Conservation (phyloP, 2,888 invertebrate species). For the Tenthredo amoena region DNA sequence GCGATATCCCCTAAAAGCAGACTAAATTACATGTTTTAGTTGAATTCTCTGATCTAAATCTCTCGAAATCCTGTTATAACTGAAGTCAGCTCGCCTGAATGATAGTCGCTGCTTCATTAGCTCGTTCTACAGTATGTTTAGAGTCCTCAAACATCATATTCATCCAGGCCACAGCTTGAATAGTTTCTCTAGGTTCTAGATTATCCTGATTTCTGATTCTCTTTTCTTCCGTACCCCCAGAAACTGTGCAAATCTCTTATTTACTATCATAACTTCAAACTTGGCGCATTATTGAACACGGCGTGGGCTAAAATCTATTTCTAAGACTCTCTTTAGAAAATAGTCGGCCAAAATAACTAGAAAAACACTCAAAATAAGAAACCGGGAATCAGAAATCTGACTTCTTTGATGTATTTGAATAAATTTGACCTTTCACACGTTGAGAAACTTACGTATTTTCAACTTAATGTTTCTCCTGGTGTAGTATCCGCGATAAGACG, state of each 20-base stretch:
- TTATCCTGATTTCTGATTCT: conserved; percentile 42
- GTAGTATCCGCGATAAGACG: conserved; percentile 69
- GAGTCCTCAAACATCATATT: conserved; percentile 68
- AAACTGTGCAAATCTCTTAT: background rate
- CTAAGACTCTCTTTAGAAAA: background rate
- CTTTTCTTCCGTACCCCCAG: conserved; percentile 52
- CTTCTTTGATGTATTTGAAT: background rate
- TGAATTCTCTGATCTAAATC: background rate
- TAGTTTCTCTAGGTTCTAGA: conserved; percentile 60
- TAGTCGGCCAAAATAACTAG: background rate
- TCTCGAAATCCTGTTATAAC: background rate
- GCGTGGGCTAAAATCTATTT: background rate
- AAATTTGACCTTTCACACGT: background rate
- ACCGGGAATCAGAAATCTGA: background rate
- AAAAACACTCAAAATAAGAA: background rate
- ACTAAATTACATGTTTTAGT: conserved; percentile 1
- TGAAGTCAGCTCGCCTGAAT: conserved; percentile 67
- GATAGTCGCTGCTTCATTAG: conserved; percentile 66
- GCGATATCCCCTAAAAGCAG: conserved; percentile 42
- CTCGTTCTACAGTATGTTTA: conserved; percentile 61
- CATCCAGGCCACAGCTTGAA: conserved; percentile 69
- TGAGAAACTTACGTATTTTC: background rate
- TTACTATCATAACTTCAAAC: background rate
- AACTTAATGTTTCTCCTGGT: conserved; percentile 63
- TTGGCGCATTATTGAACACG: background rate